Evolutionary conservation across 2,888 invertebrate species (phyloP), one percentile per base, ranked within the genome.

Genomic region (Cordilura impudica): DNA sequence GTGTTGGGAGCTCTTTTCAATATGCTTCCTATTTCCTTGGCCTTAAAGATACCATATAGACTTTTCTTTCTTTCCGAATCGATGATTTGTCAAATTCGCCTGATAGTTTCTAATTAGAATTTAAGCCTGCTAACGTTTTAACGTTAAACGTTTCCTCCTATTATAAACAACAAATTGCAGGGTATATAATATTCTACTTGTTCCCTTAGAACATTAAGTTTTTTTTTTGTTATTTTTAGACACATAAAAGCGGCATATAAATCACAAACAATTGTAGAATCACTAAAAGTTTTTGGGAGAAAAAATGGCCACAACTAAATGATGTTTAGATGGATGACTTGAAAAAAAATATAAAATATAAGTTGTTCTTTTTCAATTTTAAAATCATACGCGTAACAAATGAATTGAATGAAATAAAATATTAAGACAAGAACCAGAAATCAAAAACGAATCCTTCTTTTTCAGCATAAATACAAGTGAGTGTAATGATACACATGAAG

Each of bases 311-410:
- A 35, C 35, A 56, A 18, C 35, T 16, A 72, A 21, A 47, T 47
- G 26, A 56, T 39, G 45, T 66, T 60, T 75, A 23, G 14, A 61
- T 66, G 43, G 35, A 49, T 61, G 75, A 71, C 71, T 54, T 60
- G 49, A 31, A 75, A 19, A 35, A 72, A 60, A 56, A 21, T 51
- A 47, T 51, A 19, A 49, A 66, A 78, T 73, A 51, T 4, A 29
- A 10, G 19, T 58, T 56, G 45, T 56, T 45, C 23, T 51, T 56
- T 47, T 54, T 10, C 23, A 16, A 35, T 39, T 6, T 31, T 61
- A 43, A 53, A 14, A 12, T 21, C 8, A 53, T 53, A 61, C 43
- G 14, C 45, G 26, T 18, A 31, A 54, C 19, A 61, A 61, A 60
- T 45, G 43, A 71, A 61, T 53, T 71, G 53, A 21, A 16, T 19